Evolutionary conservation across 2,888 invertebrate species (phyloP).

Genomic region (Drosophila nr. perissopoda): DNA sequence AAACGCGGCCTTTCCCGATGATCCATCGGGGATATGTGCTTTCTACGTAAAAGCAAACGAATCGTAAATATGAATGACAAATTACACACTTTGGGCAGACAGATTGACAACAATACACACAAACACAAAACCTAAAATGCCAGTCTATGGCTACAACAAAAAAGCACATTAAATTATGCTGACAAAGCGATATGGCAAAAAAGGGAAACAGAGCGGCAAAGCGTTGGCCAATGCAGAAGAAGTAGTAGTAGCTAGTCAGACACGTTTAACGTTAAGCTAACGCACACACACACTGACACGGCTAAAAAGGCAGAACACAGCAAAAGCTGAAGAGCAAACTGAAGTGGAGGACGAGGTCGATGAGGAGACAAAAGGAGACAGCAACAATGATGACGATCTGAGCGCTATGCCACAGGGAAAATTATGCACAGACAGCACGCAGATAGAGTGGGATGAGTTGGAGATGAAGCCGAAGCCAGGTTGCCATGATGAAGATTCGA

Average conservation of each 20-base stretch:
- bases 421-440: slow-evolving; percentile 47
- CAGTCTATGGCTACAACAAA: slow-evolving; percentile 34
- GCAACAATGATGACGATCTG: slow-evolving; percentile 39
- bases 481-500: slow-evolving; percentile 57
- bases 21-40: slow-evolving; percentile 1
- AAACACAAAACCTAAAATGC: slow-evolving; percentile 34
- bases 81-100: slow-evolving; percentile 74
- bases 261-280: slow-evolving; percentile 61
- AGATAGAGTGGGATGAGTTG: not conserved
- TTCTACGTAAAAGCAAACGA: slow-evolving; percentile 23
- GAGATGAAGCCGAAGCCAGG: slow-evolving; percentile 13
- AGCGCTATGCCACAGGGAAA: slow-evolving; percentile 54
- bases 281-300: slow-evolving; percentile 27
- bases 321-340: slow-evolving; percentile 55
- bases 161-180: slow-evolving; percentile 75
- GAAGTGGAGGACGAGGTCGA: slow-evolving; percentile 18
- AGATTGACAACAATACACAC: slow-evolving; percentile 65
- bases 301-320: slow-evolving; percentile 47
- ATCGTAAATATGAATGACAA: slow-evolving; percentile 75
- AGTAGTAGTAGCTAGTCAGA: slow-evolving; percentile 55
- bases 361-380: slow-evolving; percentile 38
- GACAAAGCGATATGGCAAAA: slow-evolving; percentile 57
- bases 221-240: slow-evolving; percentile 4
- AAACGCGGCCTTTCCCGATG: slow-evolving; percentile 7
- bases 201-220: slow-evolving; percentile 10